Evolutionary conservation across 2,797 vertebrate genomes (phyloP), one percentile per base, ranked within the genome.

Genomic region (Lepidocolaptes lacrymiger): DNA sequence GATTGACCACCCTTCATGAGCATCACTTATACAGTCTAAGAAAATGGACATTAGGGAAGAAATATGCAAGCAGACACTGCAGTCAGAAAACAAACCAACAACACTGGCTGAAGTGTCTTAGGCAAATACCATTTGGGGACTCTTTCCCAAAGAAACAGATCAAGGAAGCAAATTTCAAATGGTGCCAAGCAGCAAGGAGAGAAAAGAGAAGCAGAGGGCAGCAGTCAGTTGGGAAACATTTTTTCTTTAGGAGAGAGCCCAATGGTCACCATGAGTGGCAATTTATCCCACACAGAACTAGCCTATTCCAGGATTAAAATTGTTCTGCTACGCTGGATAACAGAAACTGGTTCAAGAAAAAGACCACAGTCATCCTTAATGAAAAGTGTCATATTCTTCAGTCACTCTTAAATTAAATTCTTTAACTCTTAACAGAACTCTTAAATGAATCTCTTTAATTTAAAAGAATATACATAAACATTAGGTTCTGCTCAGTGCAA

Each of bases 381-480:
- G 76, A 94, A 73, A 91, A 76, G 4, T 79, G 27, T 56, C 27
- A 0, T 67, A 89, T 84, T 86, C 63, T 85, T 86, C 63, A 54
- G 80, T 59, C 28, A 64, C 30, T 68, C 88, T 76, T 89, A 91
- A 94, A 94, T 96, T 82, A 91, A 92, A 73, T 61, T 92, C 41
- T 75, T 43, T 32, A 85, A 71, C 64, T 90, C 79, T 88, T 89
- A 87, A 87, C 85, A 52, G 89, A 92, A 89, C 92, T 90, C 74
- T 93, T 87, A 93, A 85, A 85, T 85, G 5, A 88, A 72, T 81
- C 66, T 91, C 54, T 91, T 86, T 96, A 86, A 91, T 96, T 91
- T 91, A 71, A 85, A 80, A 82, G 63, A 79, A 91, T 93, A 83
- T 96, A 79, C 89, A 92, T 94, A 95, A 85, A 84, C 44, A 95